Percentiles rank a stretch among this genome's conserved stretches.
phyloP scores from a whole-genome alignment of 2,797 vertebrate genomes.

The Podarcis lilfordi region DNA sequence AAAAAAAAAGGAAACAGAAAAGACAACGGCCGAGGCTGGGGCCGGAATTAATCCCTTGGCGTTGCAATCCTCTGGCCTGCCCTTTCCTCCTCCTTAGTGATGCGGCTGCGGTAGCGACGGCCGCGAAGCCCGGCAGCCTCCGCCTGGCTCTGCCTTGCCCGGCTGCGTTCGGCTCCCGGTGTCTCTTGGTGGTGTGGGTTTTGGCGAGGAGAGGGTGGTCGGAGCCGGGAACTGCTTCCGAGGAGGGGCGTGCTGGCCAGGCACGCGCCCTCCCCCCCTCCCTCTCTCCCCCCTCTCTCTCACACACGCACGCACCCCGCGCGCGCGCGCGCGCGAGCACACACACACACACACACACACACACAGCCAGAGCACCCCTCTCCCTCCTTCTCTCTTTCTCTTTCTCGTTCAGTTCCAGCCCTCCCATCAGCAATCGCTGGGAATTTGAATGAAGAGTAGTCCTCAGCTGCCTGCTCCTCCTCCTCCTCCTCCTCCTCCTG shows the following conservation, averaged over 20 bases:
- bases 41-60: slow-evolving; percentile 6
- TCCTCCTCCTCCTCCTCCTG: not conserved
- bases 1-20: not conserved
- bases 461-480: not conserved
- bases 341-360: slow-evolving; percentile 44
- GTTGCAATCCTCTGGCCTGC: slow-evolving; percentile 17
- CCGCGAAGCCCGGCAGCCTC: slow-evolving; percentile 53
- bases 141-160: slow-evolving; percentile 48
- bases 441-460: slow-evolving; percentile 31
- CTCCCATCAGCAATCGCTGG: not conserved
- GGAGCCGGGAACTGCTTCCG: slow-evolving; percentile 45
- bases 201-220: not conserved
- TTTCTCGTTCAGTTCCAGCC: not conserved
- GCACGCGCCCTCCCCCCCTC: slow-evolving; percentile 57
- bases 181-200: slow-evolving; percentile 23
- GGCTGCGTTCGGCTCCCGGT: slow-evolving; percentile 47
- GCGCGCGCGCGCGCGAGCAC: slow-evolving; percentile 56
- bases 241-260: slow-evolving; percentile 7
- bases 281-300: not conserved
- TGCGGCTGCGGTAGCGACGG: slow-evolving; percentile 63
- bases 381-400: not conserved
- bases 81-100: slow-evolving; percentile 56
- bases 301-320: not conserved
- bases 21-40: slow-evolving; percentile 26
- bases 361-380: slow-evolving; percentile 12